phyloP scores from a whole-genome alignment of 2,113 vertebrate genomes.

The Typhlomys cinereus region DNA sequence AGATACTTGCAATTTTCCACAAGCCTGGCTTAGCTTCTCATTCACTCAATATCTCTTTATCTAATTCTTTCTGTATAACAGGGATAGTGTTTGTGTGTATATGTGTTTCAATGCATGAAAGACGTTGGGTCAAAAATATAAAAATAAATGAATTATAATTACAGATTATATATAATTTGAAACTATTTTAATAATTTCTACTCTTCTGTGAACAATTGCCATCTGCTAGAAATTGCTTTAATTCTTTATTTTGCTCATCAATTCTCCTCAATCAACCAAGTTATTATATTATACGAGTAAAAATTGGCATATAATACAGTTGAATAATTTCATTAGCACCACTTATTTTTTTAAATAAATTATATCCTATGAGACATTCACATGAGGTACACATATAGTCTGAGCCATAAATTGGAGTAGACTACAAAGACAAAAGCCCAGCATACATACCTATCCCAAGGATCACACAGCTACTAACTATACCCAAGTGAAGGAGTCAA shows the following conservation, averaged over 20 bases:
- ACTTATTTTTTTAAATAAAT: not conserved
- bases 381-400: too few species aligned
- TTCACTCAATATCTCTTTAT: conserved; percentile 10
- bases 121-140: not conserved
- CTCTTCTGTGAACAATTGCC: not conserved
- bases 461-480: too few species aligned
- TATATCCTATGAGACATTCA: not conserved
- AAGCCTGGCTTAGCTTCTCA: not conserved
- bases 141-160: not conserved
- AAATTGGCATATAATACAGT: not conserved
- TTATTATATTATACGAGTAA: not conserved
- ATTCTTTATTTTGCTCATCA: not conserved
- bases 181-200: not conserved
- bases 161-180: not conserved
- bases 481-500: too few species aligned
- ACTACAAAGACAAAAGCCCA: too few species aligned
- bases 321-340: not conserved
- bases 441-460: too few species aligned
- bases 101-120: not conserved
- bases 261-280: not conserved
- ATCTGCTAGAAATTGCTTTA: not conserved
- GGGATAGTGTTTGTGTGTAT: not conserved
- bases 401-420: too few species aligned
- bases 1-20: not conserved
- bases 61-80: not conserved